Percentiles rank a stretch among this genome's conserved stretches.
These are phyloP conservation scores for Intellagama lesueurii DNA, from an alignment of 2,797 vertebrate species.

Conservation along the genomic window DNA sequence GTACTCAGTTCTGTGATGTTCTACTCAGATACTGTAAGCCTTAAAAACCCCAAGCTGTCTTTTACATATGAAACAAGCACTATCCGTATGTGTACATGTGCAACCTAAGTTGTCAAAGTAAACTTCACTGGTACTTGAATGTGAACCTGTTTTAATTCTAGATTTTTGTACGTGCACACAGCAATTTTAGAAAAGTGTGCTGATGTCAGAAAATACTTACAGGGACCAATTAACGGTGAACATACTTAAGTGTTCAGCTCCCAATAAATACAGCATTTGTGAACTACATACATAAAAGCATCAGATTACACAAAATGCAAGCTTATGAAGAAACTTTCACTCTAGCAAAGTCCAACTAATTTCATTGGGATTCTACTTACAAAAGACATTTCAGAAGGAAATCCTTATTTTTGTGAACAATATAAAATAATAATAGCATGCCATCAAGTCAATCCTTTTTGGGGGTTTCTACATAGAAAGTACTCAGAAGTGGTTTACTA, in stretches of 20 bases:
- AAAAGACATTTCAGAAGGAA: background rate
- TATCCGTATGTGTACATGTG: background rate
- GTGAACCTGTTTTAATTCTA: constrained; percentile 2
- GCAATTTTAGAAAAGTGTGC: background rate
- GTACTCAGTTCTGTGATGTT: too few species aligned
- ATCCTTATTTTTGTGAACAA: background rate
- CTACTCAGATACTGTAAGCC: background rate
- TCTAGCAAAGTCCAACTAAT: background rate
- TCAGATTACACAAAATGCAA: background rate
- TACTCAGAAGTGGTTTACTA: too few species aligned
- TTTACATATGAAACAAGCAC: constrained; percentile 3
- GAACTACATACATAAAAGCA: background rate
- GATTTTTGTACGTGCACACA: background rate
- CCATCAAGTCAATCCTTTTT: too few species aligned
- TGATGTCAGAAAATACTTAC: accelerated
- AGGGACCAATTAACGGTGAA: background rate
- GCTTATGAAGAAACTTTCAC: background rate
- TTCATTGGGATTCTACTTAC: background rate
- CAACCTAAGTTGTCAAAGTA: background rate
- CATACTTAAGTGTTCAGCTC: background rate
- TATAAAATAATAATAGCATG: background rate
- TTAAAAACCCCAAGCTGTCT: constrained; percentile 31
- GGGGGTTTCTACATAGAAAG: too few species aligned
- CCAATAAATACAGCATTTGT: accelerated
- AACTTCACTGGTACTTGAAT: constrained; percentile 15